phyloP scores from a whole-genome alignment of 2,888 invertebrate genomes.

The Geotrupes spiniger region DNA sequence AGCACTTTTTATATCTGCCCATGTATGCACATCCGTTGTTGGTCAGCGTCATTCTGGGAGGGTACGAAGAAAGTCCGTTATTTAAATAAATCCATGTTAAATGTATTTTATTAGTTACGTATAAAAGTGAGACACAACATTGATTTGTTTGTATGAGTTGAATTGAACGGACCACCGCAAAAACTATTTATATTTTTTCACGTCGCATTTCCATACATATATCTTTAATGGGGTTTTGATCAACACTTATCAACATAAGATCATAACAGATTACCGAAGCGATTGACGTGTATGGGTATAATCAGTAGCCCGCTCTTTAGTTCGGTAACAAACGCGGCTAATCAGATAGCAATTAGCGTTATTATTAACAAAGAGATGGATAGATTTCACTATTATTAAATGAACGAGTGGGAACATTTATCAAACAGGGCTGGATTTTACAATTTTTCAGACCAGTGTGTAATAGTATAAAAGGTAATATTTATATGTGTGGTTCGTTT shows the following conservation, averaged over 20 bases:
- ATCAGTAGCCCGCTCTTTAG: constrained; percentile 9
- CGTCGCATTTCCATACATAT: no score
- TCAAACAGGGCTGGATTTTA: not conserved
- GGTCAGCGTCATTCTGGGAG: constrained; percentile 22
- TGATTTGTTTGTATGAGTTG: not conserved
- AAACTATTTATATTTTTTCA: no score
- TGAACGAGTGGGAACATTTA: constrained; percentile 15
- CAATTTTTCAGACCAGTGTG: constrained; percentile 2
- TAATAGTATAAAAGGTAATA: no score
- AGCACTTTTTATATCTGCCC: constrained; percentile 22
- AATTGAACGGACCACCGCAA: no score
- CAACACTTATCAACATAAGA: no score
- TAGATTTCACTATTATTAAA: constrained; percentile 23
- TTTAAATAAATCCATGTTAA: not conserved
- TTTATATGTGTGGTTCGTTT: no score
- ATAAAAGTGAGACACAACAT: no score
- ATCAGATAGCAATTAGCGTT: constrained; percentile 28
- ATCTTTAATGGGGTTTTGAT: no score
- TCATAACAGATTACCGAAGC: not conserved
- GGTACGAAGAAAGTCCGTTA: constrained; percentile 21
- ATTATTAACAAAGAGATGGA: constrained; percentile 28
- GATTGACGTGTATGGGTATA: constrained; percentile 1
- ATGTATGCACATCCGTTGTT: constrained; percentile 26
- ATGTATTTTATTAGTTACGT: no score
- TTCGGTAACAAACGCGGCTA: constrained; percentile 20